These are phyloP conservation scores for Brassicogethes aeneus DNA, from an alignment of 2,888 invertebrate genomes.

Conservation along the genomic window DNA sequence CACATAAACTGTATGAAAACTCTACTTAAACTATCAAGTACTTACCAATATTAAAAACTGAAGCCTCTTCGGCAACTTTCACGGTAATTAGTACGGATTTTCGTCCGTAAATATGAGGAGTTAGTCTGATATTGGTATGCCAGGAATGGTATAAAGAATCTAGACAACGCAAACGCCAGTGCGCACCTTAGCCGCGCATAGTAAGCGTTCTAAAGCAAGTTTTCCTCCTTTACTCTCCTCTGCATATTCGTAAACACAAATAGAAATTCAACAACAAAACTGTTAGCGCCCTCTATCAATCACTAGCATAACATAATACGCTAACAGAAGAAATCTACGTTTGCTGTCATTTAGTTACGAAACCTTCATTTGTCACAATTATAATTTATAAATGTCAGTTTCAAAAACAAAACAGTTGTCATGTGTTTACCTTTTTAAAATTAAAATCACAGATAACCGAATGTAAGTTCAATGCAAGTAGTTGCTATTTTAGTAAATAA, in stretches of 20 bases:
- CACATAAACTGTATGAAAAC: conserved; percentile 53
- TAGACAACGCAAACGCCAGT: conserved; percentile 84
- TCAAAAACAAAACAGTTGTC: too few species aligned
- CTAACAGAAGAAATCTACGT: too few species aligned
- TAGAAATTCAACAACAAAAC: too few species aligned
- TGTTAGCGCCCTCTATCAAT: too few species aligned
- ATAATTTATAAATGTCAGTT: too few species aligned
- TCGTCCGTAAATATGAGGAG: conserved; percentile 62
- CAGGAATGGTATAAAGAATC: conserved; percentile 97
- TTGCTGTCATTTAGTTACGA: too few species aligned
- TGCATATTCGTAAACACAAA: conserved; percentile 6
- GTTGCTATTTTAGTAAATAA: too few species aligned
- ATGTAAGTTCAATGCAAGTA: too few species aligned
- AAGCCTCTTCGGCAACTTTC: conserved; percentile 52
- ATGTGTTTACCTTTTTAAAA: too few species aligned
- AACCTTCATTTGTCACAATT: too few species aligned
- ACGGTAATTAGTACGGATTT: conserved; percentile 60
- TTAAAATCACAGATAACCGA: too few species aligned
- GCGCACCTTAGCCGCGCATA: conserved; percentile 76
- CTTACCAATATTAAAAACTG: conserved; percentile 65
- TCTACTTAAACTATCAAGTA: conserved; percentile 48
- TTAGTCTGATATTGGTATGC: conserved; percentile 80
- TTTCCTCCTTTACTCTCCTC: conserved; percentile 23
- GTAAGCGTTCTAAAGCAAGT: conserved; percentile 54
- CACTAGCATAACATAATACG: too few species aligned